These are phyloP conservation scores for Dermolepida albohirtum DNA, from an alignment of 2,888 invertebrate species.

Conservation along the genomic window DNA sequence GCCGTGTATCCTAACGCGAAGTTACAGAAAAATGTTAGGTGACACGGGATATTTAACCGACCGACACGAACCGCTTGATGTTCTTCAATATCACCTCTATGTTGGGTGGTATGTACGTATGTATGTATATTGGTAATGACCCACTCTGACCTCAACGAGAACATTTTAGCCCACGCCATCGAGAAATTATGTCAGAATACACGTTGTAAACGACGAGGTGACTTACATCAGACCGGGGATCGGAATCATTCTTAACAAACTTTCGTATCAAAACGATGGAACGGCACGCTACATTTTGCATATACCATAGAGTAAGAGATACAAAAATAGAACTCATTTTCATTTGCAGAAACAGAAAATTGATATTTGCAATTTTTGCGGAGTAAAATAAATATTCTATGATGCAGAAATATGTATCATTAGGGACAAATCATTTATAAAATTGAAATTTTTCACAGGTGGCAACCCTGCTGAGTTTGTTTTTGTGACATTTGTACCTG, in stretches of 20 bases:
- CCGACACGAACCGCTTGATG: slow-evolving; percentile 7
- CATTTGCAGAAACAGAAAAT: no score
- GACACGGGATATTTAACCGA: slow-evolving; percentile 7
- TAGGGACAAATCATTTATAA: no score
- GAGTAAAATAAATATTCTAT: no score
- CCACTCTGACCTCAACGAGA: slow-evolving; percentile 49
- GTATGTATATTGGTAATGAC: slow-evolving; percentile 47
- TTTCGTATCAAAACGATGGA: no score
- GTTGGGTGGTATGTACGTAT: slow-evolving; percentile 30
- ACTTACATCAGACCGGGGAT: slow-evolving; percentile 14
- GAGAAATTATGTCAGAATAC: slow-evolving; percentile 50
- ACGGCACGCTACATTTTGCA: background rate
- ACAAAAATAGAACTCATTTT: no score
- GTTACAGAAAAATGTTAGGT: slow-evolving; percentile 1
- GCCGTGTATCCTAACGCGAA: background rate
- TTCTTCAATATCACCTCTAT: slow-evolving; percentile 14
- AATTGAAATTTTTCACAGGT: no score
- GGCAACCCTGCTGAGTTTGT: no score
- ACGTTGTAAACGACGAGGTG: background rate
- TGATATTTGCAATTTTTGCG: no score
- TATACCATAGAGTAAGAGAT: background rate
- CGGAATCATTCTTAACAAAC: background rate
- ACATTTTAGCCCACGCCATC: slow-evolving; percentile 48
- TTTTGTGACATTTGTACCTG: no score
- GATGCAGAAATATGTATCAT: no score